phyloP scores from a whole-genome alignment of 1,140 invertebrate species.

The Lepidurus couesii region DNA sequence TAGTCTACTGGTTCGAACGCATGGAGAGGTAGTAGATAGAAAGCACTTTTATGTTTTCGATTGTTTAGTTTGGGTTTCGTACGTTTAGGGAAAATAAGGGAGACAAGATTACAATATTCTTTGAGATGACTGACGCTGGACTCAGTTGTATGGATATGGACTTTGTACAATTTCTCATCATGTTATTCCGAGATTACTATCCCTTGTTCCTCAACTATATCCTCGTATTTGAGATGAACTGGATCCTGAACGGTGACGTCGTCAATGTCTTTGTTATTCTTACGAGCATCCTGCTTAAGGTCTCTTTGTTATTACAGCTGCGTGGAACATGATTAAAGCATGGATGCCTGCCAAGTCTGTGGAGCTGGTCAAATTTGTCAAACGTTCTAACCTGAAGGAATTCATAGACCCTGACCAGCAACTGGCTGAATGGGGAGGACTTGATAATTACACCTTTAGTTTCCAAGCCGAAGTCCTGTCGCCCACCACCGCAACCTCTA shows the following conservation, averaged over 20 bases:
- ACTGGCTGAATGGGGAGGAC: constrained; percentile 75
- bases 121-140: constrained; percentile 82
- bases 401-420: constrained; percentile 69
- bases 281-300: not conserved
- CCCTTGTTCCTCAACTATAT: constrained; percentile 86
- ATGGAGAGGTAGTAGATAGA: constrained; percentile 58
- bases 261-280: constrained; percentile 20
- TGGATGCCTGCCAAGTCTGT: constrained; percentile 82
- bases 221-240: constrained; percentile 88
- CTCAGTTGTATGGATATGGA: constrained; percentile 84
- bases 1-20: constrained; percentile 84
- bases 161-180: constrained; percentile 65
- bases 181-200: constrained; percentile 82
- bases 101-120: constrained; percentile 73
- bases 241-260: constrained; percentile 72
- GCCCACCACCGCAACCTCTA: constrained; percentile 38
- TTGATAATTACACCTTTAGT: constrained; percentile 64
- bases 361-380: constrained; percentile 82
- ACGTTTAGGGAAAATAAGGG: constrained; percentile 61
- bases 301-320: constrained; percentile 55
- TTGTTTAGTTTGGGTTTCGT: constrained; percentile 34
- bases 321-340: constrained; percentile 86
- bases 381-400: constrained; percentile 67
- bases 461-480: constrained; percentile 57
- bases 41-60: constrained; percentile 26